These are phyloP conservation scores for Eristalis tenax DNA, from an alignment of 2,888 invertebrate genomes.

Conservation along the genomic window DNA sequence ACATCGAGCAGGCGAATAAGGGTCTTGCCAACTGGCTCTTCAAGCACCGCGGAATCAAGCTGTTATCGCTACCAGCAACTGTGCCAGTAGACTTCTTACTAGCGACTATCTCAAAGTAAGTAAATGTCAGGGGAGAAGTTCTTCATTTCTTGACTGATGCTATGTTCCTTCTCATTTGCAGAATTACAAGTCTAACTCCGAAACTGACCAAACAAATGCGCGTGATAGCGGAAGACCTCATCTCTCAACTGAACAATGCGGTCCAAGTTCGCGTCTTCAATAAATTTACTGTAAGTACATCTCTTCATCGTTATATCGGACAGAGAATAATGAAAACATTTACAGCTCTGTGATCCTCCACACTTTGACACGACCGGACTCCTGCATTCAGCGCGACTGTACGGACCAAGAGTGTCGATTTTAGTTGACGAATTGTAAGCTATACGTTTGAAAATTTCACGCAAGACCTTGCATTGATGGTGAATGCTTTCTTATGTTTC, in stretches of 20 bases:
- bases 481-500: background rate
- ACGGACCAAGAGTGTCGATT: conserved; percentile 79
- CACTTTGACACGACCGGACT: conserved; percentile 80
- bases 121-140: conserved; percentile 73
- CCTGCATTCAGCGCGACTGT: conserved; percentile 78
- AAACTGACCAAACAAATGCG: conserved; percentile 80
- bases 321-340: background rate
- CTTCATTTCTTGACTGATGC: too few species aligned
- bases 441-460: background rate
- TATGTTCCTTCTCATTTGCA: conserved; percentile 62
- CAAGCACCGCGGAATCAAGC: conserved; percentile 90
- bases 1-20: conserved; percentile 95
- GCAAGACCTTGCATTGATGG: too few species aligned
- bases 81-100: conserved; percentile 94
- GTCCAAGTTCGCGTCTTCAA: conserved; percentile 78
- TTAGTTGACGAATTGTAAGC: conserved; percentile 79
- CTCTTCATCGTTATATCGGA: background rate
- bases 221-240: conserved; percentile 84
- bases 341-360: conserved; percentile 78
- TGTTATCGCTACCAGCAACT: conserved; percentile 92
- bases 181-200: conserved; percentile 79
- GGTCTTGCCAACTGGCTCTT: conserved; percentile 95
- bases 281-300: conserved; percentile 77
- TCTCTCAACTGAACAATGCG: conserved; percentile 83
- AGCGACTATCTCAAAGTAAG: conserved; percentile 94